phyloP scores from a whole-genome alignment of 2,797 vertebrate species.

The Heliangelus exortis region DNA sequence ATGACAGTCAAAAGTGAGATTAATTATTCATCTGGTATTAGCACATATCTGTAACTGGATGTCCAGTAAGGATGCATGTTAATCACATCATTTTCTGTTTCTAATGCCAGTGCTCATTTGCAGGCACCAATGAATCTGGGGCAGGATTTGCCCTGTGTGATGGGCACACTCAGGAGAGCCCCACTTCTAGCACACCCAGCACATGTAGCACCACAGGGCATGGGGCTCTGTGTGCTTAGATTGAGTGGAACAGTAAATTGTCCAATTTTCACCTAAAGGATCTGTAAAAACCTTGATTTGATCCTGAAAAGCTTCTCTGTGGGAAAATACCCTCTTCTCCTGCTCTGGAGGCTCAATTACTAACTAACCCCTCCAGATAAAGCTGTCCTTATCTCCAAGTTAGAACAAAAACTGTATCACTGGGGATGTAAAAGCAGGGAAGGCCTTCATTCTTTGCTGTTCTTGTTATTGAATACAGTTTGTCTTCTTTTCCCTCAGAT shows the following conservation, averaged over 20 bases:
- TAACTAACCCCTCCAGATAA: neutral
- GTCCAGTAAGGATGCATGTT: neutral
- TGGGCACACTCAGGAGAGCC: neutral
- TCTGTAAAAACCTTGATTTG: too few relatives aligned
- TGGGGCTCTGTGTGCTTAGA: neutral
- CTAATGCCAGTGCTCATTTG: neutral
- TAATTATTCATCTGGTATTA: neutral
- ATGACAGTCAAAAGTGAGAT: neutral
- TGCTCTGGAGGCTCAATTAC: neutral
- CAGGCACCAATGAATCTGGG: neutral
- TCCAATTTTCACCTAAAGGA: neutral
- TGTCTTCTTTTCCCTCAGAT: neutral
- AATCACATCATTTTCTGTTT: neutral
- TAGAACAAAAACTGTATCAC: neutral
- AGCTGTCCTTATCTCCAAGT: neutral
- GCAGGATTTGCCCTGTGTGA: neutral
- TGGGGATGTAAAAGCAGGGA: neutral
- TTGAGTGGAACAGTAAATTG: neutral
- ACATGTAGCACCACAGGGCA: neutral
- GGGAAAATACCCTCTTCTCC: neutral
- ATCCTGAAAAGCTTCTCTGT: neutral
- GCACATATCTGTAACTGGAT: neutral
- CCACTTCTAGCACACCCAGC: neutral
- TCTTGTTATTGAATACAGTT: neutral
- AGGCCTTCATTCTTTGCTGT: neutral